Base-by-base conservation (phyloP, 2,888 invertebrate genomes). In the Parnassius mnemosyne region DNA sequence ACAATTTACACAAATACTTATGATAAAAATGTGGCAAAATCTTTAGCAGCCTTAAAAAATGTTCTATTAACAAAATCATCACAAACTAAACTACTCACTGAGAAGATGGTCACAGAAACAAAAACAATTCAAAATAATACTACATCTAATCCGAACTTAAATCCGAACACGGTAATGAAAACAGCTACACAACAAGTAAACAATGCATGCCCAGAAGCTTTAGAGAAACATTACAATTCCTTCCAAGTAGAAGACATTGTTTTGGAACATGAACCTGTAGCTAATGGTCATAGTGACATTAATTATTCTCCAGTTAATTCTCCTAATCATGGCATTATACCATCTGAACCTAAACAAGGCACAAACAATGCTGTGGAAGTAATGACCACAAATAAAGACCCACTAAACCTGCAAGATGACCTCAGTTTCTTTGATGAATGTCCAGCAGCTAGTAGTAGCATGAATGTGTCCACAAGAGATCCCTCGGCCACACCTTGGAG, bases 401-500 rank as follows among this genome's bases (percentile, higher is more conserved):
- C 89, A 10, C 69, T 87, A 1, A 87, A 88, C 66, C 71, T 87
- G 53, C 76, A 73, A 75, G 82, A 79, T 34, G 78, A 87, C 46
- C 44, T 82, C 0, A 90, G 89, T 68, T 90, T 89, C 75, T 90
- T 90, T 76, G 86, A 87, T 75, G 88, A 87, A 1, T 71, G 76
- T 41, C 91, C 91, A 42, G 81, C 84, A n/a, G 91, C 91, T 12
- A 87, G 84, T 63, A 91, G 90, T 63, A 91, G 89, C 66, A 84
- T 91, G 83, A 91, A 85, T 67, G 67, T 75, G 10, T 88, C 90
- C 10, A 65, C 70, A 2, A 79, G 83, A 60, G 72, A 84, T 65
- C 87, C 90, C 1, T 67, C 77, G 53, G 87, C 89, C 1, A 92
- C 89, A 57, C 92, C 92, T 1, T 92, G 92, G 92, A 78, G 92